phyloP scores from a whole-genome alignment of 2,797 vertebrate species.

The Rhabdomys pumilio region DNA sequence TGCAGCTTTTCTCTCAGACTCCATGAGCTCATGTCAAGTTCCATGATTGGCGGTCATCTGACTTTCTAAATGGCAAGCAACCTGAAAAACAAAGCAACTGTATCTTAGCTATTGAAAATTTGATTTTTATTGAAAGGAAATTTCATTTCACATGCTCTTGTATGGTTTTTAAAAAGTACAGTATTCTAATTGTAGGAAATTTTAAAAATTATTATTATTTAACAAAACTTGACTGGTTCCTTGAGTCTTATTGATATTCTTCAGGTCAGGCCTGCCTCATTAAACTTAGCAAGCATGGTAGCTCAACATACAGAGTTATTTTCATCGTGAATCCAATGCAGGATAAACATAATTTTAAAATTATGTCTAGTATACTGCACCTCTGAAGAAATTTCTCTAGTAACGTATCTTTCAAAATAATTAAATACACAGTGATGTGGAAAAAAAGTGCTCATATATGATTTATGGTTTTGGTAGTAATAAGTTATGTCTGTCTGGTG shows the following conservation, averaged over 20 bases:
- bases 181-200: background rate
- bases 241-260: background rate
- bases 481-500: background rate
- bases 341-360: background rate
- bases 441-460: background rate
- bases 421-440: background rate
- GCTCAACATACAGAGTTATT: background rate
- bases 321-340: background rate
- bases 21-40: background rate
- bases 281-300: background rate
- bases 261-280: background rate
- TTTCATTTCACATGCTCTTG: background rate
- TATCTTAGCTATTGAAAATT: background rate
- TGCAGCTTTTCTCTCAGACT: background rate
- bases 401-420: background rate
- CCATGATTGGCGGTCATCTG: background rate
- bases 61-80: background rate
- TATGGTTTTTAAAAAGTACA: background rate
- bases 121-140: background rate
- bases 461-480: constrained; percentile 10
- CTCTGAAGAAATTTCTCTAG: background rate
- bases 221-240: background rate
- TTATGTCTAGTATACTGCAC: background rate
- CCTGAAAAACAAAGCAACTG: background rate
- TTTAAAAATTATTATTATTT: constrained; percentile 35